These are phyloP conservation scores for Mastigias papua DNA, from an alignment of 30 jellyfish, hydroid and myxozoan species.

Conservation along the genomic window DNA sequence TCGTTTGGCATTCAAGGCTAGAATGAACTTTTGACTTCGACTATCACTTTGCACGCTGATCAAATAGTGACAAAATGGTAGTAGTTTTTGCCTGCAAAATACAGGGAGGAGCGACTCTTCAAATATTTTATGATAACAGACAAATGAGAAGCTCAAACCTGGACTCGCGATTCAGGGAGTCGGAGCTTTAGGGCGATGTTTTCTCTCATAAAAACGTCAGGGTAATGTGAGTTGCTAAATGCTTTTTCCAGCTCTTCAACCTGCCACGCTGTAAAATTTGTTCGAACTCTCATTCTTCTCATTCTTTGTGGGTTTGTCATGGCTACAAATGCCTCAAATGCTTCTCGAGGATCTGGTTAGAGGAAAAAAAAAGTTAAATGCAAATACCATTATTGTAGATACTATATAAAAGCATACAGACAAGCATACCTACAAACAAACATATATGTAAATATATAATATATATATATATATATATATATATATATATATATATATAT, in stretches of 20 bases:
- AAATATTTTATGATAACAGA: not conserved
- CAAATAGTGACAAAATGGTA: not conserved
- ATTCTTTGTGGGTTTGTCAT: slow-evolving; percentile 59
- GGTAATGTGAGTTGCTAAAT: slow-evolving; percentile 85
- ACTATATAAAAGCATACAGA: too few relatives aligned
- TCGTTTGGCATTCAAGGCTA: not conserved
- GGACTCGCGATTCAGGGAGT: slow-evolving; percentile 91
- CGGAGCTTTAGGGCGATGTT: slow-evolving; percentile 73
- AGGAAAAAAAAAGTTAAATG: not conserved
- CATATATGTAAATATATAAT: too few relatives aligned
- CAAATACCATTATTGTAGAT: too few relatives aligned
- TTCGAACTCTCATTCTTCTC: slow-evolving; percentile 92
- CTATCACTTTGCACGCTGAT: not conserved
- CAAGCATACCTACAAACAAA: too few relatives aligned
- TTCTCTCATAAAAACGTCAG: slow-evolving; percentile 91
- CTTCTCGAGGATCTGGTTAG: slow-evolving; percentile 47
- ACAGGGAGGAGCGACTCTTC: not conserved
- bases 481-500: too few relatives aligned
- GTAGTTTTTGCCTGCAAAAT: not conserved
- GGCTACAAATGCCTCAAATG: slow-evolving; percentile 59
- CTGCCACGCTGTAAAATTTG: slow-evolving; percentile 95
- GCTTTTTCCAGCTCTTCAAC: slow-evolving; percentile 84
- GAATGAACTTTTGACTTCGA: not conserved
- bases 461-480: too few relatives aligned
- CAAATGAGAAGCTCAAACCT: slow-evolving; percentile 46